Evolutionary conservation across 2,888 invertebrate species (phyloP).

Genomic region (Oligia fasciuncula): DNA sequence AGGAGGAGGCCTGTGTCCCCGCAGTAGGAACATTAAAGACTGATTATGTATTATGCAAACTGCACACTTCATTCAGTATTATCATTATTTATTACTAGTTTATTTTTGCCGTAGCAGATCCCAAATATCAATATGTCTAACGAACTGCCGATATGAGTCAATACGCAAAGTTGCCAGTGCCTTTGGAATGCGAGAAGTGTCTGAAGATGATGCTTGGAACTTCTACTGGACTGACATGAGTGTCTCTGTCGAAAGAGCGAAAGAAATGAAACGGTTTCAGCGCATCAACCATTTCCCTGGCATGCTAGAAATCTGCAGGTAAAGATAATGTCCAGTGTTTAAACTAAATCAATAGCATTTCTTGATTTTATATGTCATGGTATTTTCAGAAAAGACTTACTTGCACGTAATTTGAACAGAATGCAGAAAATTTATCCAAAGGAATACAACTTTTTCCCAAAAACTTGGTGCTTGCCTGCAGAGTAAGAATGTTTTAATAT

Average conservation of each 20-base stretch:
- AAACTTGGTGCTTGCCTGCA: conserved; percentile 98
- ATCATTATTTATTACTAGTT: background rate
- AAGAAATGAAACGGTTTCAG: conserved; percentile 97
- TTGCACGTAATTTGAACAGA: conserved; percentile 96
- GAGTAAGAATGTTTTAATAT: conserved; percentile 91
- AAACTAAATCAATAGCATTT: background rate
- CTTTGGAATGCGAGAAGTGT: conserved; percentile 94
- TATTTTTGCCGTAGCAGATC: conserved; percentile 73
- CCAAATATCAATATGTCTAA: conserved; percentile 91
- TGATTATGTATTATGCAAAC: background rate
- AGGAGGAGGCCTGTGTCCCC: too few species aligned
- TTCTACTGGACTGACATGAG: conserved; percentile 97
- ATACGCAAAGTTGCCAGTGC: conserved; percentile 92
- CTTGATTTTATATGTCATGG: background rate
- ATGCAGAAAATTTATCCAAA: conserved; percentile 97
- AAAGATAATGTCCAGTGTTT: background rate
- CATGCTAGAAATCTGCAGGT: conserved; percentile 95
- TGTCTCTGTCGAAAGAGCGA: conserved; percentile 95
- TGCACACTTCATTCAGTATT: background rate
- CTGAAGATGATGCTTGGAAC: conserved; percentile 96
- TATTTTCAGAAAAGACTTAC: conserved; percentile 93
- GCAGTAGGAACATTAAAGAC: too few species aligned
- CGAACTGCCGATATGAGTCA: conserved; percentile 93
- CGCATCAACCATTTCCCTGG: conserved; percentile 98
- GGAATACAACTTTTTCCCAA: conserved; percentile 97